Percentiles rank a stretch among this genome's conserved stretches.
Conservation (phyloP, 2,888 invertebrate genomes). For the Melanargia galathea region DNA sequence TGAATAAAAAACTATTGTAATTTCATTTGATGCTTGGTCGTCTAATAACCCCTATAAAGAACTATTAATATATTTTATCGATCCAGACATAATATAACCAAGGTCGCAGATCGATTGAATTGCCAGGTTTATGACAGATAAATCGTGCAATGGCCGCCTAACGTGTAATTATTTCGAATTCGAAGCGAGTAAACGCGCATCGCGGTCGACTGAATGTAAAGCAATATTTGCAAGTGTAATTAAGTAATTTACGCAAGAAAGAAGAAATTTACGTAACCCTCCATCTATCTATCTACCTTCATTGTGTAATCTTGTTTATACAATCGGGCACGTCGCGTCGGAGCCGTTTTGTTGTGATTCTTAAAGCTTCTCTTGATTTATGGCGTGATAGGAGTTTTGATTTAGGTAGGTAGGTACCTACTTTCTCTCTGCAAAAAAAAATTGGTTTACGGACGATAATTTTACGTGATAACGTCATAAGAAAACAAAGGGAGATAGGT, state of each 20-base stretch:
- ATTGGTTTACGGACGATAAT: too few relatives aligned
- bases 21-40: too few relatives aligned
- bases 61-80: not conserved
- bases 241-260: conserved; percentile 32
- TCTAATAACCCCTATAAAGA: too few relatives aligned
- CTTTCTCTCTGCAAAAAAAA: too few relatives aligned
- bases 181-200: conserved; percentile 29
- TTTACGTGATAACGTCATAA: too few relatives aligned
- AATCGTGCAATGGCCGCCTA: not conserved
- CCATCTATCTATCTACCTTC: conserved; percentile 11
- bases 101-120: not conserved
- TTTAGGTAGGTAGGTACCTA: too few relatives aligned
- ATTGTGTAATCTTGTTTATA: conserved; percentile 23
- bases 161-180: conserved; percentile 13
- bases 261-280: conserved; percentile 28
- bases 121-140: not conserved
- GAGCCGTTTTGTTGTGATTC: conserved; percentile 9
- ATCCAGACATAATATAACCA: not conserved
- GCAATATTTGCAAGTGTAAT: conserved; percentile 36
- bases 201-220: conserved; percentile 25
- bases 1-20: too few relatives aligned
- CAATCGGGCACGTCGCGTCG: not conserved
- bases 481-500: too few relatives aligned
- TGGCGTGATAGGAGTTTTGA: not conserved
- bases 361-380: not conserved